Conservation (phyloP, 1,140 invertebrate genomes). For the Cheumatopsyche charites region DNA sequence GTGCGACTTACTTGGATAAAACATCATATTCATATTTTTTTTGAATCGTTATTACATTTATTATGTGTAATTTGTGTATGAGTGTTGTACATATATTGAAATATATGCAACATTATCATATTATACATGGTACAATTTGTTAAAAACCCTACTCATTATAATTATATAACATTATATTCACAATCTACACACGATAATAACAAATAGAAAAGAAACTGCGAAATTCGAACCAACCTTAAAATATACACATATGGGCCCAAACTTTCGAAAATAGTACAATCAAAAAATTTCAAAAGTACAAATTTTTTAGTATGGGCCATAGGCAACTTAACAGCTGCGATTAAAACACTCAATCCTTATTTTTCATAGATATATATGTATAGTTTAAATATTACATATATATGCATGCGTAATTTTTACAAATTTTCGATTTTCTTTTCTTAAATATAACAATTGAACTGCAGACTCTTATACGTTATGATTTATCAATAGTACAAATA, state of each 20-base stretch:
- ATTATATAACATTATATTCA: constrained; percentile 47
- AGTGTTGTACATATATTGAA: background rate
- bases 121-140: constrained; percentile 37
- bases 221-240: constrained; percentile 21
- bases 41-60: constrained; percentile 16
- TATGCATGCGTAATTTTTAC: constrained; percentile 9
- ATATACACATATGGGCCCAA: constrained; percentile 19
- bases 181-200: constrained; percentile 48
- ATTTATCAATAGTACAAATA: constrained; percentile 46
- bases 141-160: constrained; percentile 41
- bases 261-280: too few species aligned
- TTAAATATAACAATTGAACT: constrained; percentile 46
- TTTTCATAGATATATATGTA: background rate
- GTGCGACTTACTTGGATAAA: constrained; percentile 44
- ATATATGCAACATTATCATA: constrained; percentile 7
- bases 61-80: constrained; percentile 8
- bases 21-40: constrained; percentile 23
- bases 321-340: constrained; percentile 2
- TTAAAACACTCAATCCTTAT: constrained; percentile 11
- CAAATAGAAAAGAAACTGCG: constrained; percentile 41
- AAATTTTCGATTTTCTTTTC: constrained; percentile 20
- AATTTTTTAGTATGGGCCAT: too few species aligned
- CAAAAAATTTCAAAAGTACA: too few species aligned
- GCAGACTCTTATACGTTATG: constrained; percentile 36
- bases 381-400: constrained; percentile 2